Percentiles rank a stretch among this genome's conserved stretches.
phyloP scores from a whole-genome alignment of 2,797 vertebrate genomes.

The Melanotaenia trifasciata region DNA sequence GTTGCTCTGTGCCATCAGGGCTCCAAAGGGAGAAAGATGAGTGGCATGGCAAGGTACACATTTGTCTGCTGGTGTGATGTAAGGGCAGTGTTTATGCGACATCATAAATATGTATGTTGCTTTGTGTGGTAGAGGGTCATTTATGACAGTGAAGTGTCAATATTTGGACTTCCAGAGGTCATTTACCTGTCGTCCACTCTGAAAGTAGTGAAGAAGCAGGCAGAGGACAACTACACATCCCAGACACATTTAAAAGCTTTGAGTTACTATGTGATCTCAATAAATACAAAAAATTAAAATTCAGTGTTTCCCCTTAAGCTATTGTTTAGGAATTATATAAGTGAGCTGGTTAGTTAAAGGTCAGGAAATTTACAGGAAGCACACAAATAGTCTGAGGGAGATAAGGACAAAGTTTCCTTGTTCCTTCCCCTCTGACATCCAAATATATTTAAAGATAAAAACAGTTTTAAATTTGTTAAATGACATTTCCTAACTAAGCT shows the following conservation, averaged over 20 bases:
- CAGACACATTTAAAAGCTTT: constrained; percentile 45
- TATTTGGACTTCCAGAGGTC: constrained; percentile 80
- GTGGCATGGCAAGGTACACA: constrained; percentile 75
- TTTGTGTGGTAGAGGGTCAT: constrained; percentile 69
- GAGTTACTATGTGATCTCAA: constrained; percentile 7
- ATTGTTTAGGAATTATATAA: neutral
- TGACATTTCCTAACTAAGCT: neutral
- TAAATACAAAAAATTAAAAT: neutral
- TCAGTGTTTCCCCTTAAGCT: neutral
- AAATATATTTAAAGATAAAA: neutral
- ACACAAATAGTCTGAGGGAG: neutral
- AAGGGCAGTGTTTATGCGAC: constrained; percentile 77
- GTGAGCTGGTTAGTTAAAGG: neutral
- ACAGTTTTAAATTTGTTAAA: neutral
- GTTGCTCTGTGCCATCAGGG: constrained; percentile 65
- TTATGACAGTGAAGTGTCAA: constrained; percentile 81
- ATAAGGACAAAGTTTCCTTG: constrained; percentile 19
- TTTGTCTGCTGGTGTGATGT: constrained; percentile 74
- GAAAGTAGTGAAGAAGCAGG: constrained; percentile 60
- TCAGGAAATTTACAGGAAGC: constrained; percentile 31
- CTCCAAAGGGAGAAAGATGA: constrained; percentile 70
- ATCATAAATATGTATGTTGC: constrained; percentile 85
- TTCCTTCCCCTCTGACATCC: neutral
- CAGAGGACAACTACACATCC: constrained; percentile 56
- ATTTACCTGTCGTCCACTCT: constrained; percentile 80